These are phyloP conservation scores for Mamestra configurata DNA, from an alignment of 1,140 invertebrate genomes.

Conservation along the genomic window DNA sequence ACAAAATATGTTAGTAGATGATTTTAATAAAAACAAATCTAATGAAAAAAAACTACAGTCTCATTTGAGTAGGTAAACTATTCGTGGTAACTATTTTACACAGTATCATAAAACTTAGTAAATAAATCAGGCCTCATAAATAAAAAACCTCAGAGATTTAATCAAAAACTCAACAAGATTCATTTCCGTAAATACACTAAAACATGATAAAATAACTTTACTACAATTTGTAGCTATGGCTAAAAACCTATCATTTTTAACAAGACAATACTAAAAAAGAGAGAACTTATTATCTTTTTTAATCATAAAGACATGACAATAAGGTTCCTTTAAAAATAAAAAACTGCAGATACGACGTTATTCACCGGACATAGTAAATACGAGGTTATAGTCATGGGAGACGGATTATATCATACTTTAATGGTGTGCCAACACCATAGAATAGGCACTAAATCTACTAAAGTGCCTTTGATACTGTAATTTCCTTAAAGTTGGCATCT, in stretches of 20 bases:
- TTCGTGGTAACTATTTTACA: too few species aligned
- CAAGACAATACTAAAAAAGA: too few species aligned
- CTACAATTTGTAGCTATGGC: background rate
- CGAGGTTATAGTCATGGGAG: slow-evolving; percentile 60
- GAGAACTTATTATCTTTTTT: too few species aligned
- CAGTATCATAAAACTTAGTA: too few species aligned
- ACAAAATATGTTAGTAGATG: too few species aligned
- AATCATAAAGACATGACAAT: background rate
- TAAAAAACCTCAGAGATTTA: slow-evolving; percentile 13
- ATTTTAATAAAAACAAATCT: too few species aligned
- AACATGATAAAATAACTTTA: slow-evolving; percentile 15
- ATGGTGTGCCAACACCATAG: slow-evolving; percentile 59
- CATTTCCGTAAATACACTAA: background rate
- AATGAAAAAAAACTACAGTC: too few species aligned
- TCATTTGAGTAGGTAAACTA: too few species aligned
- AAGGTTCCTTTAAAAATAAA: background rate
- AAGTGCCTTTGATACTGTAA: slow-evolving; percentile 59
- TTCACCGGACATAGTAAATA: slow-evolving; percentile 11
- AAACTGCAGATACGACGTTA: background rate
- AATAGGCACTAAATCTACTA: slow-evolving; percentile 64
- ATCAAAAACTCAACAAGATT: slow-evolving; percentile 12
- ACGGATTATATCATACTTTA: slow-evolving; percentile 55
- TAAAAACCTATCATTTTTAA: too few species aligned
- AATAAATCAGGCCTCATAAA: too few species aligned
- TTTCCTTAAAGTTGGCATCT: slow-evolving; percentile 54